These are phyloP conservation scores for Theocolax elegans DNA, from an alignment of 1,140 invertebrate species.

Conservation along the genomic window DNA sequence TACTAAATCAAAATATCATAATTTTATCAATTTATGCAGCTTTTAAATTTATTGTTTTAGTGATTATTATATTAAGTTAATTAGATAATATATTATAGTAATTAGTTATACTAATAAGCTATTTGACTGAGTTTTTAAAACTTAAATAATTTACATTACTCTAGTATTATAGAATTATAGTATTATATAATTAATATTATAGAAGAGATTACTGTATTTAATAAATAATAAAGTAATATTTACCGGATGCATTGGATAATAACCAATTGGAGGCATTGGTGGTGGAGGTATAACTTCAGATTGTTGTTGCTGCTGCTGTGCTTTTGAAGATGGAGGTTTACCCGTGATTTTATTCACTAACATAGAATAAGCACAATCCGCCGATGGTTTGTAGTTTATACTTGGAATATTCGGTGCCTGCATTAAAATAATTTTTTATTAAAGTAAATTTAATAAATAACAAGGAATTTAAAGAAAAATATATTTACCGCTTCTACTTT, in stretches of 20 bases:
- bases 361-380: conserved; percentile 86
- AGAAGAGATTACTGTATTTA: no score
- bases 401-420: conserved; percentile 76
- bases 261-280: conserved; percentile 48
- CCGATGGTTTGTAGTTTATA: conserved; percentile 82
- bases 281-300: conserved; percentile 51
- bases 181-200: no score
- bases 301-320: conserved; percentile 49
- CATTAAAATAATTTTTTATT: conserved; percentile 6
- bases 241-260: conserved; percentile 52
- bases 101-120: no score
- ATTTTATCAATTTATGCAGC: no score
- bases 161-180: no score
- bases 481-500: conserved; percentile 72
- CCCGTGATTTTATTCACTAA: conserved; percentile 85
- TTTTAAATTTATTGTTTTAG: no score
- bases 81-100: no score
- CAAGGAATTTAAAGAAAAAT: conserved; percentile 19
- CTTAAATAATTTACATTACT: no score
- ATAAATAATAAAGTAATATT: no score
- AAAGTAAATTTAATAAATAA: conserved; percentile 9
- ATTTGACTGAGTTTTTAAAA: no score
- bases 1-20: no score
- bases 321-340: conserved; percentile 67
- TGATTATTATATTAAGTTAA: no score